Conservation (phyloP, 1,140 invertebrate species). For the Arion vulgaris region DNA sequence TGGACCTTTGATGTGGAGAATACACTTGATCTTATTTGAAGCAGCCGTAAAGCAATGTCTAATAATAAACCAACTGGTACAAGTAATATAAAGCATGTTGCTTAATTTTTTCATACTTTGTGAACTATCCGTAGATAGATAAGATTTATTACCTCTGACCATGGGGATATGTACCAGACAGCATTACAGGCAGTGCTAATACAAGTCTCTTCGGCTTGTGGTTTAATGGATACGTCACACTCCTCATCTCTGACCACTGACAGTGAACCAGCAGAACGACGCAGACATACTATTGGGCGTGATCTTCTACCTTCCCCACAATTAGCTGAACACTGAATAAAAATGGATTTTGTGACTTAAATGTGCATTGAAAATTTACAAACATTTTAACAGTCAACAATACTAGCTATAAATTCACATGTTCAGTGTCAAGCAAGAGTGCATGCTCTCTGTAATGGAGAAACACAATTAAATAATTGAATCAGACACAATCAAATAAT, state of each 20-base stretch:
- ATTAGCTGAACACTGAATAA: slow-evolving; percentile 41
- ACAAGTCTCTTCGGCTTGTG: slow-evolving; percentile 55
- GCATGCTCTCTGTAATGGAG: no score
- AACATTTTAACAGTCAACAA: no score
- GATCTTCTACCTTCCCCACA: slow-evolving; percentile 58
- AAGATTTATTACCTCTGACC: slow-evolving; percentile 62
- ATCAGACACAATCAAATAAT: no score
- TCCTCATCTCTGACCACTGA: slow-evolving; percentile 58
- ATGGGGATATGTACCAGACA: slow-evolving; percentile 67
- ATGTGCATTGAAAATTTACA: background rate
- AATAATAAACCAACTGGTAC: background rate
- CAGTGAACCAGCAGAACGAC: slow-evolving; percentile 50
- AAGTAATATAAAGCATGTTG: background rate
- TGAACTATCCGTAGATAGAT: background rate
- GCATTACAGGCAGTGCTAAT: slow-evolving; percentile 54
- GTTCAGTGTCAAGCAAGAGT: no score
- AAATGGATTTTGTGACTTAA: background rate
- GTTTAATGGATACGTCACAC: slow-evolving; percentile 57
- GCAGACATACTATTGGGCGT: slow-evolving; percentile 66
- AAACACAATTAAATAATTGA: no score
- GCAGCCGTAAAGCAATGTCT: no score
- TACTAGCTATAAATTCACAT: no score
- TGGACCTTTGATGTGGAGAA: no score
- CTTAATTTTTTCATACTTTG: background rate
- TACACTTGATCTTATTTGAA: no score